phyloP scores from a whole-genome alignment of 2,888 invertebrate genomes.

The Cantharis rustica region DNA sequence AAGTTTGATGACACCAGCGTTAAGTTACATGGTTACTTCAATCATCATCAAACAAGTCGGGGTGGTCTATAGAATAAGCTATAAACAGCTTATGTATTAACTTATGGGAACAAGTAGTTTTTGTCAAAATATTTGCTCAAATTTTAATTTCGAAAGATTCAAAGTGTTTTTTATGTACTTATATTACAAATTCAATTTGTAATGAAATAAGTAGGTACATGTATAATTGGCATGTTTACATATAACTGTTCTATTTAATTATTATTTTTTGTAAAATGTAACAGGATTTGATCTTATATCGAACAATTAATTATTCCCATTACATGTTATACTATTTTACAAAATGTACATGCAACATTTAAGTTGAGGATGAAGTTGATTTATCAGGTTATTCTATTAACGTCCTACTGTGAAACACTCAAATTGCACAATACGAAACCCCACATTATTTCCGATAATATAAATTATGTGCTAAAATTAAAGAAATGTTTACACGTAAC shows the following conservation, averaged over 20 bases:
- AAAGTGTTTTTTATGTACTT: not conserved
- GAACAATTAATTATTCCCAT: not conserved
- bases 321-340: not conserved
- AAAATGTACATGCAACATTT: conserved; percentile 1
- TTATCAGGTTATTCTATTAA: conserved; percentile 11
- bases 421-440: conserved; percentile 6
- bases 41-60: too few relatives aligned
- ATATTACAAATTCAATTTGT: not conserved
- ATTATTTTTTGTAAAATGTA: not conserved
- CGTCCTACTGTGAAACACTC: conserved; percentile 10
- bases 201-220: not conserved
- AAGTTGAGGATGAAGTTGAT: conserved; percentile 1
- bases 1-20: too few relatives aligned
- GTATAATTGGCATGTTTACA: not conserved
- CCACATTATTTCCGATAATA: not conserved
- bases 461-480: not conserved
- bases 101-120: too few relatives aligned
- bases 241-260: not conserved
- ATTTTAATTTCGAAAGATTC: not conserved
- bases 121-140: too few relatives aligned
- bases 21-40: too few relatives aligned
- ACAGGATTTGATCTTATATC: conserved; percentile 2
- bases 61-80: too few relatives aligned
- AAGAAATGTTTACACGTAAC: not conserved
- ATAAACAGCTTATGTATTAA: too few relatives aligned